Evolutionary conservation across 2,797 vertebrate species (phyloP).

Genomic region (Lycodopsis pacificus): DNA sequence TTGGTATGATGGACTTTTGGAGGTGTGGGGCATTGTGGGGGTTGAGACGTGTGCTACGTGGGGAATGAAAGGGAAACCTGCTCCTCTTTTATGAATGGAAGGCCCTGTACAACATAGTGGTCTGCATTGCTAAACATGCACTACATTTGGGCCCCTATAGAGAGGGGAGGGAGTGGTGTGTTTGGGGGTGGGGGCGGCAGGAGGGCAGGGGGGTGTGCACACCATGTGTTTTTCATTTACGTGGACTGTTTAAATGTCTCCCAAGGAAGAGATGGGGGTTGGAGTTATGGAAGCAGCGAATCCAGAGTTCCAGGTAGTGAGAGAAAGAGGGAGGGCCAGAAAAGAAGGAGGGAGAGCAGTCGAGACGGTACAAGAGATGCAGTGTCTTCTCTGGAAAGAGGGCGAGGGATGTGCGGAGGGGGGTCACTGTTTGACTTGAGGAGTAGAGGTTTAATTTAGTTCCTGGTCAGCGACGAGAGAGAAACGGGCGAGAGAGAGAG

Average conservation of each 20-base stretch:
- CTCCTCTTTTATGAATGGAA: conserved; percentile 82
- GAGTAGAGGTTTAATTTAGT: conserved; percentile 86
- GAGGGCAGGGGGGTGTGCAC: conserved; percentile 21
- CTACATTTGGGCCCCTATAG: conserved; percentile 71
- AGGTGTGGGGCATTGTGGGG: conserved; percentile 53
- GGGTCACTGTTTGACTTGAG: conserved; percentile 84
- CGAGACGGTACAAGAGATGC: conserved; percentile 84
- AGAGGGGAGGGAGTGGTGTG: conserved; percentile 45
- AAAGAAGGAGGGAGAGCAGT: conserved; percentile 68
- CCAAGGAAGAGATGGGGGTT: conserved; percentile 79
- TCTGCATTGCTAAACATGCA: conserved; percentile 74
- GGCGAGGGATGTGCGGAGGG: conserved; percentile 72
- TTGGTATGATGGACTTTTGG: conserved; percentile 25
- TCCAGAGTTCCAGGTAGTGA: conserved; percentile 83
- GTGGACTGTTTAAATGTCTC: conserved; percentile 84
- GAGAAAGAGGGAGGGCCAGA: conserved; percentile 66
- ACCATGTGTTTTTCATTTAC: conserved; percentile 89
- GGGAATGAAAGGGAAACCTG: conserved; percentile 64
- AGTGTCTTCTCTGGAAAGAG: conserved; percentile 87
- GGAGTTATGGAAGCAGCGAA: conserved; percentile 77
- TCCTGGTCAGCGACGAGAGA: conserved; percentile 69
- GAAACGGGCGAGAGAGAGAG: conserved; percentile 36
- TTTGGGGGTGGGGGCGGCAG: conserved; percentile 24
- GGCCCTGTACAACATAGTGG: conserved; percentile 77
- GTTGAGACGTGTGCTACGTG: conserved; percentile 50